Conservation (phyloP, 2,888 invertebrate genomes). For the Glaucopsyche alexis region DNA sequence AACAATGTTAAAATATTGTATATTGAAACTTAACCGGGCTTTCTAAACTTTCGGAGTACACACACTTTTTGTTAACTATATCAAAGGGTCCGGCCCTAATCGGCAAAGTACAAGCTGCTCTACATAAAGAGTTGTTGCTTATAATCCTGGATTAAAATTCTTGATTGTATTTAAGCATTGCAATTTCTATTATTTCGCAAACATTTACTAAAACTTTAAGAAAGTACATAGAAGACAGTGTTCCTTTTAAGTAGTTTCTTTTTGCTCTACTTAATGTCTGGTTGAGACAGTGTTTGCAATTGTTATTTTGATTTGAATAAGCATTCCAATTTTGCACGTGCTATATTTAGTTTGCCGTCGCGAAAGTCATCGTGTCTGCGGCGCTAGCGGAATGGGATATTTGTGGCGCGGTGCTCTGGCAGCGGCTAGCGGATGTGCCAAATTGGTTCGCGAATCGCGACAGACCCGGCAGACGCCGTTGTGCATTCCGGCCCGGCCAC, state of each 20-base stretch:
- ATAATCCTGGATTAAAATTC: neutral
- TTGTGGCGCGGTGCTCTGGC: slow-evolving; percentile 63
- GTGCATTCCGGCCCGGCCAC: slow-evolving; percentile 74
- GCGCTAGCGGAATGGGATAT: slow-evolving; percentile 59
- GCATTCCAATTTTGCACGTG: slow-evolving; percentile 17
- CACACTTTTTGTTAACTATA: neutral
- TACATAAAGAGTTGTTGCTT: slow-evolving; percentile 3
- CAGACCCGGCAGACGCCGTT: slow-evolving; percentile 74
- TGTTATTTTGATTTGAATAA: neutral
- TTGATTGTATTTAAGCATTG: neutral
- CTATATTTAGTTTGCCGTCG: slow-evolving; percentile 36
- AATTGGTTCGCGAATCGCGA: slow-evolving; percentile 72
- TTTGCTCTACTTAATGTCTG: neutral
- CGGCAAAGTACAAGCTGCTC: neutral
- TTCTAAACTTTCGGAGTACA: neutral
- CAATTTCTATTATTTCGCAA: neutral
- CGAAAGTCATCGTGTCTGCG: slow-evolving; percentile 46
- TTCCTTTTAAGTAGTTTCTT: neutral
- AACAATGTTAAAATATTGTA: slow-evolving; percentile 6
- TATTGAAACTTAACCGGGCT: neutral
- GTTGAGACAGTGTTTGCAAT: neutral
- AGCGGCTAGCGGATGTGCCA: slow-evolving; percentile 76
- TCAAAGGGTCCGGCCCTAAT: neutral
- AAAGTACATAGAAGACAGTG: neutral
- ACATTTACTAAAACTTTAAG: neutral